Evolutionary conservation across 1,140 invertebrate genomes (phyloP).

Genomic region (Drosophila ficusphila): DNA sequence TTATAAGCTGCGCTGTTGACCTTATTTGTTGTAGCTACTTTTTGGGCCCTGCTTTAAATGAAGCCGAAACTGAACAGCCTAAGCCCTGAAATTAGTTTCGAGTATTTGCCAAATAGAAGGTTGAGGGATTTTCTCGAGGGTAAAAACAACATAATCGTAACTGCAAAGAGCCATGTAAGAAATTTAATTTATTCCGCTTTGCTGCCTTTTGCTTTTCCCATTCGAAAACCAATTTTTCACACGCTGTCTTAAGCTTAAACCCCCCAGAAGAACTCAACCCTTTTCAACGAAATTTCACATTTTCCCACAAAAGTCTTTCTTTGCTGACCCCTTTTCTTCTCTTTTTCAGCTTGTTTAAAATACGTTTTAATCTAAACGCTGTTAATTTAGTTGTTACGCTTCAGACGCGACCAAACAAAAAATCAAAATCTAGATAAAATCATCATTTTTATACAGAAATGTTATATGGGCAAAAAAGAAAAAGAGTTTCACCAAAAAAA

Average conservation of each 20-base stretch:
- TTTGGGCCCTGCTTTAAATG: slow-evolving; percentile 25
- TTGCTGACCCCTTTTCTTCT: slow-evolving; percentile 6
- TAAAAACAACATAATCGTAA: background rate
- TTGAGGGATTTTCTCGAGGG: background rate
- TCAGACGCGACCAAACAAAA: slow-evolving; percentile 24
- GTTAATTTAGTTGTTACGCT: slow-evolving; percentile 53
- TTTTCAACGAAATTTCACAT: slow-evolving; percentile 20
- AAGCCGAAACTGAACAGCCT: slow-evolving; percentile 34
- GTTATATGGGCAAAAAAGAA: slow-evolving; percentile 25
- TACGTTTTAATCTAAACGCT: slow-evolving; percentile 42
- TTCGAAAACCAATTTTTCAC: slow-evolving; percentile 21
- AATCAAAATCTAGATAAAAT: slow-evolving; percentile 35
- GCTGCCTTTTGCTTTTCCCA: background rate
- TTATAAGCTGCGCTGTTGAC: slow-evolving; percentile 71
- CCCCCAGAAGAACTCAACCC: slow-evolving; percentile 26
- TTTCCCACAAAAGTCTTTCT: slow-evolving; percentile 11
- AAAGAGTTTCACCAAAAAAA: slow-evolving; percentile 27
- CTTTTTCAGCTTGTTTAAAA: slow-evolving; percentile 25
- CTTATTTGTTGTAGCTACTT: slow-evolving; percentile 64
- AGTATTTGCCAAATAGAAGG: slow-evolving; percentile 46
- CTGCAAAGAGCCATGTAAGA: background rate
- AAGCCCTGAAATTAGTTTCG: slow-evolving; percentile 72
- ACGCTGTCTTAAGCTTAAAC: slow-evolving; percentile 19
- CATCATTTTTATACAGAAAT: slow-evolving; percentile 40
- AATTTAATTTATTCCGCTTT: slow-evolving; percentile 26